These are phyloP conservation scores for Pitangus sulphuratus DNA, from an alignment of 2,797 vertebrate species.

Conservation along the genomic window DNA sequence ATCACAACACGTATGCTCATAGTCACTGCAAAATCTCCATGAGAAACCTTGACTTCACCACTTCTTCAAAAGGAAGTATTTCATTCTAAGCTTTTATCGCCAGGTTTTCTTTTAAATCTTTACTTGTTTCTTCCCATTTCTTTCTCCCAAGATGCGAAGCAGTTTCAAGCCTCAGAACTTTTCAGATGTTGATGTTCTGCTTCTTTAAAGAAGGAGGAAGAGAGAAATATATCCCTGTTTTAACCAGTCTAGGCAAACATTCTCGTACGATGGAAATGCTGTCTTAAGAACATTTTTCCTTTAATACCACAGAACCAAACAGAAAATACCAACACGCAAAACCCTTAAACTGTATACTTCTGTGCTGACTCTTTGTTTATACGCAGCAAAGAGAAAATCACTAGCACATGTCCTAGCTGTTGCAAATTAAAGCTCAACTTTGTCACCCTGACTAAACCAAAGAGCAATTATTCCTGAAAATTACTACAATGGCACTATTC, in stretches of 20 bases:
- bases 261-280: background rate
- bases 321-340: conserved; percentile 19
- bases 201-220: background rate
- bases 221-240: background rate
- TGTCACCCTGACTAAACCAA: conserved; percentile 50
- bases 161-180: background rate
- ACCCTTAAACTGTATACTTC: background rate
- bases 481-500: conserved; percentile 57
- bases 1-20: background rate
- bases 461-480: conserved; percentile 45
- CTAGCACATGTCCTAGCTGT: conserved; percentile 49
- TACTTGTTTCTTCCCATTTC: background rate
- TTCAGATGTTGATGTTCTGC: background rate
- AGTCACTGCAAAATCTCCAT: background rate
- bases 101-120: background rate
- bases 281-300: background rate
- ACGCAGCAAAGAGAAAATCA: conserved; percentile 49
- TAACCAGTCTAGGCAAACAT: conserved; percentile 22
- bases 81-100: background rate
- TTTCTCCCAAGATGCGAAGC: background rate
- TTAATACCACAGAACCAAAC: conserved; percentile 10
- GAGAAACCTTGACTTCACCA: background rate
- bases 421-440: conserved; percentile 59
- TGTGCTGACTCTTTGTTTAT: conserved; percentile 46
- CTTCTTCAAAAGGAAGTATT: background rate